phyloP scores from a whole-genome alignment of 2,113 vertebrate species.

The Atlantisia rogersi region DNA sequence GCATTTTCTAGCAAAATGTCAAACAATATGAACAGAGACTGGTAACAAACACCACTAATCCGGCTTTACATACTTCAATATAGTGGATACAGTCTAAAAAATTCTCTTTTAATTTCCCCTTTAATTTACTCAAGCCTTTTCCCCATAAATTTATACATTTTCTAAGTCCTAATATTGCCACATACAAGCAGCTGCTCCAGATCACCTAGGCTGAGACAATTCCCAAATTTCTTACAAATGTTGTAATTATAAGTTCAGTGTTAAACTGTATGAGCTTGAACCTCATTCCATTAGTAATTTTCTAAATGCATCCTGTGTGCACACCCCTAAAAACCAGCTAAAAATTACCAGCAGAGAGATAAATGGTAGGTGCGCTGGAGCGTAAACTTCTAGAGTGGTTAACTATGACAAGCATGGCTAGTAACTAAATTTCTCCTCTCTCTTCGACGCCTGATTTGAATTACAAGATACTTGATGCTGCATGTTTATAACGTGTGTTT shows the following conservation, averaged over 20 bases:
- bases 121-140: constrained; percentile 16
- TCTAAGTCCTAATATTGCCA: constrained; percentile 2
- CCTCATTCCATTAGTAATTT: constrained; percentile 21
- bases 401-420: background rate
- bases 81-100: constrained; percentile 8
- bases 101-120: constrained; percentile 40
- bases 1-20: constrained; percentile 33
- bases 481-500: background rate
- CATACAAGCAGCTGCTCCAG: background rate
- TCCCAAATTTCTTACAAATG: background rate
- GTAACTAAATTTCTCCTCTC: background rate
- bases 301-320: background rate
- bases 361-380: background rate
- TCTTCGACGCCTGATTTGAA: background rate
- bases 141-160: background rate
- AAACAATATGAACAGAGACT: constrained; percentile 5
- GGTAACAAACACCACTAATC: constrained; percentile 28
- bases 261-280: background rate
- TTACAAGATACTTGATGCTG: background rate
- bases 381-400: background rate
- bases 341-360: background rate
- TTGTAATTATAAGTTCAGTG: background rate
- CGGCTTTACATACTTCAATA: constrained; percentile 17
- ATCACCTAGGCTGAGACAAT: background rate
- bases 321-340: background rate